Percentiles rank a stretch among this genome's conserved stretches.
phyloP scores from a whole-genome alignment of 35 echinoderm and acorn worm species.

The Holothuria glaberrima region DNA sequence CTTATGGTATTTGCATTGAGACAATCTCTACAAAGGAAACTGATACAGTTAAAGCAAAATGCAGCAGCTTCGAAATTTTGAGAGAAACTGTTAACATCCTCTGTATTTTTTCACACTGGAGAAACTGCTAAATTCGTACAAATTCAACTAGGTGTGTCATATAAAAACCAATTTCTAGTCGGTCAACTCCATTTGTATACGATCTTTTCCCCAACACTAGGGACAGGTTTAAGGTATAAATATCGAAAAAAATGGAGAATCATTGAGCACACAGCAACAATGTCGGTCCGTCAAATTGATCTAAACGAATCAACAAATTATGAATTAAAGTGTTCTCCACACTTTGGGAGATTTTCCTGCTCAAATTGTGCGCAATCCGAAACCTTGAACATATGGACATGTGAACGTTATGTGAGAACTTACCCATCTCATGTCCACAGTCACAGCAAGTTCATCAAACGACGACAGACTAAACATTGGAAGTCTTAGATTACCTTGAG shows the following conservation, averaged over 20 bases:
- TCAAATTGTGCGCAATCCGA: no score
- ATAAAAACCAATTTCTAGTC: conserved; percentile 18
- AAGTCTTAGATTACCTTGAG: no score
- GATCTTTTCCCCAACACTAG: background rate
- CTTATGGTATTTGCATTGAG: background rate
- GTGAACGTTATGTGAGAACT: no score
- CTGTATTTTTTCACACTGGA: background rate
- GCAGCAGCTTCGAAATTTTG: background rate
- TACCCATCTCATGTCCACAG: no score
- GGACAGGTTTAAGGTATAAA: background rate
- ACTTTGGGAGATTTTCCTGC: no score
- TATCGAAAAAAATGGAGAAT: background rate
- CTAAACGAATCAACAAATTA: conserved; percentile 2
- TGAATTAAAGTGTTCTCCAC: no score
- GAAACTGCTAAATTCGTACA: background rate
- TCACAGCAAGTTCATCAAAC: no score
- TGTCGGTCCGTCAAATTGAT: conserved; percentile 22
- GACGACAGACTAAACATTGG: no score
- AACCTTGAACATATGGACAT: no score
- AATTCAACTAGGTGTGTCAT: conserved; percentile 10
- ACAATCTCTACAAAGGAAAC: background rate
- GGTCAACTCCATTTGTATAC: background rate
- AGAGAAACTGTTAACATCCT: background rate
- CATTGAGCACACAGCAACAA: conserved; percentile 1
- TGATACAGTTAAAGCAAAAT: conserved; percentile 22